These are phyloP conservation scores for Myotis myotis DNA, from an alignment of 2,797 vertebrate genomes.

Conservation along the genomic window DNA sequence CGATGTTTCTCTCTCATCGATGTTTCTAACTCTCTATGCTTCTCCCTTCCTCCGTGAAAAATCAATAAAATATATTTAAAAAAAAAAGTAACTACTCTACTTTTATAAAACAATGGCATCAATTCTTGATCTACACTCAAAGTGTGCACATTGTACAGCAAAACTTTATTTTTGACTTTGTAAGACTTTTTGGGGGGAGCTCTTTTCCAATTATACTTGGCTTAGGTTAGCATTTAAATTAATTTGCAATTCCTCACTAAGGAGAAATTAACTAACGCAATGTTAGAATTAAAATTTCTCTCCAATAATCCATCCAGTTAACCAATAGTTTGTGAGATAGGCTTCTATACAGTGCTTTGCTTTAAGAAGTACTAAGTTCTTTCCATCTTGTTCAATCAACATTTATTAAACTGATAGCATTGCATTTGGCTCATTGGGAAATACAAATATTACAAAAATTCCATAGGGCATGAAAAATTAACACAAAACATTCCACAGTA, in stretches of 20 bases:
- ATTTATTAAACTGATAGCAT: conserved; percentile 29
- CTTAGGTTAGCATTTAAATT: conserved; percentile 1
- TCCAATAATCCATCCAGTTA: neutral
- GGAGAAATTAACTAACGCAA: conserved; percentile 11
- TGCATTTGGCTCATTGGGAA: conserved; percentile 21
- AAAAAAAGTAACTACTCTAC: too few species aligned
- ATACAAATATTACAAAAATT: neutral
- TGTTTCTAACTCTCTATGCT: too few species aligned
- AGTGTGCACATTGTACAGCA: neutral
- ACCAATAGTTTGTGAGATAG: neutral
- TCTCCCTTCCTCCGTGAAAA: too few species aligned
- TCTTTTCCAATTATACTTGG: neutral
- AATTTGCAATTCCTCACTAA: neutral
- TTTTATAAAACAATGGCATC: neutral
- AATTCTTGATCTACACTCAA: neutral
- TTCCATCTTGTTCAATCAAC: neutral
- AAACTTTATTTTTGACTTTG: neutral
- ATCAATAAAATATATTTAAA: too few species aligned
- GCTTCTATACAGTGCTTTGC: neutral
- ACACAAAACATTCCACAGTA: neutral
- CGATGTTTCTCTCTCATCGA: too few species aligned
- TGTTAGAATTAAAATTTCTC: conserved; percentile 26
- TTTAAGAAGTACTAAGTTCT: neutral
- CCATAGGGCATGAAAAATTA: neutral
- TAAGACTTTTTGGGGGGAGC: neutral